A percentile compares a stretch with the other conserved stretches of the same genome.
phyloP scores from a whole-genome alignment of 2,797 vertebrate genomes.

The Heliangelus exortis region DNA sequence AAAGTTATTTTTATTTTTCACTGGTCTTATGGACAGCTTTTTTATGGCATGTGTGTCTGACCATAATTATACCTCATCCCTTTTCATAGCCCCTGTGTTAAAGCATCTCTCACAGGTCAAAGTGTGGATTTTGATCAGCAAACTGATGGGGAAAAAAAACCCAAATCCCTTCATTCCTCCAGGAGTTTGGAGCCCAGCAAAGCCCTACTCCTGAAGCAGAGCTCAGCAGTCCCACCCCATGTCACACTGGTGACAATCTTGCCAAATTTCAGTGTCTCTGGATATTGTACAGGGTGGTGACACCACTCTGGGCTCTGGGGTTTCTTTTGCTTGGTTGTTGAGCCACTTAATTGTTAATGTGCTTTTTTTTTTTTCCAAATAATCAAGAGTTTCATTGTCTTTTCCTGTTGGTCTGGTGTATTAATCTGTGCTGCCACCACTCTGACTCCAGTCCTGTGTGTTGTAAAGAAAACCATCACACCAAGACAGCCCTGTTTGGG shows the following conservation, averaged over 20 bases:
- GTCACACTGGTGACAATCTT: background rate
- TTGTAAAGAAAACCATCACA: background rate
- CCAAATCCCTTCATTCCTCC: background rate
- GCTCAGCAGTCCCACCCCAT: background rate
- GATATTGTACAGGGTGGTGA: background rate
- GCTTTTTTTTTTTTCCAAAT: slow-evolving; percentile 8
- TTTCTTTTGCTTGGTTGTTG: slow-evolving; percentile 7
- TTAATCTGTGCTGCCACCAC: background rate
- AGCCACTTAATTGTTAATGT: slow-evolving; percentile 42
- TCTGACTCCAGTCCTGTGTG: background rate
- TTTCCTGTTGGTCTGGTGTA: background rate
- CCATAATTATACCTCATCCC: slow-evolving; percentile 17
- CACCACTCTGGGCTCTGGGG: background rate
- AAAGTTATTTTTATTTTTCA: slow-evolving; percentile 61
- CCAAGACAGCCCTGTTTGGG: background rate
- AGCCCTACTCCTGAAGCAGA: background rate
- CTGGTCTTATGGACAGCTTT: background rate
- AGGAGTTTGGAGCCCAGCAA: background rate
- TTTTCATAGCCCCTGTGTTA: slow-evolving; percentile 32
- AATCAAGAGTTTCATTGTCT: background rate
- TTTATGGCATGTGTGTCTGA: background rate
- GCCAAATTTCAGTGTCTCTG: background rate
- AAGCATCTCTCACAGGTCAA: slow-evolving; percentile 6
- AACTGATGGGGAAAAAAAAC: background rate
- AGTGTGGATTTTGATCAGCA: slow-evolving; percentile 14